These are phyloP conservation scores for zebrafish (Danio rerio) DNA, from an alignment of 2,113 vertebrate genomes.

Conservation along the genomic window GRCz12tu NC_133180.1:15729501-15730000, in stretches of 20 bases:
- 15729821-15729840: background rate
- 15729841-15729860: background rate
- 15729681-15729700: background rate
- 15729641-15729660: background rate
- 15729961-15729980: too few relatives aligned
- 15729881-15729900: too few relatives aligned
- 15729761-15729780: background rate
- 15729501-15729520: background rate
- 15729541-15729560: background rate
- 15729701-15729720: background rate
- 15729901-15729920: too few relatives aligned
- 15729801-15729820: too few relatives aligned
- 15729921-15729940: too few relatives aligned
- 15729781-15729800: too few relatives aligned
- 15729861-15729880: background rate
- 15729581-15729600: background rate
- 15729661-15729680: background rate
- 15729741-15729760: background rate
- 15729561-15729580: background rate
- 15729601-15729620: background rate
- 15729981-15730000: background rate
- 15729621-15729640: background rate
- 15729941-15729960: background rate
- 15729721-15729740: too few relatives aligned
- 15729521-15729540: background rate